Base-by-base conservation (phyloP, 1,140 invertebrate genomes). In the Cylas formicarius region DNA sequence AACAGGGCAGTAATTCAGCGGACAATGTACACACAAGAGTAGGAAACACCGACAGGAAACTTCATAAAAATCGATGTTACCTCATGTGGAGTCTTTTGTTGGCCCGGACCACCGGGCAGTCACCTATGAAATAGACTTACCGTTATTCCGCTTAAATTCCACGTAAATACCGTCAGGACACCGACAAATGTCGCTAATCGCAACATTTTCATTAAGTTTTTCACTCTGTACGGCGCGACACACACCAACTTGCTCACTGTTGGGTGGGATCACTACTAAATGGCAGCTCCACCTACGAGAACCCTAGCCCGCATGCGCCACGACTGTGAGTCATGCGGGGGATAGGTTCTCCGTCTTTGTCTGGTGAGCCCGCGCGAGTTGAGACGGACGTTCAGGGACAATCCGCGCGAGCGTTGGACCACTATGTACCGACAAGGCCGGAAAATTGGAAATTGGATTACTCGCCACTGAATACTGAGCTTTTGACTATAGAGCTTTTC, bases 241-340 rank as follows among this genome's bases (percentile, higher is more conserved):
- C 53, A 46, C 53, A 51, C 53, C 49, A 41, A 58, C 50, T 59
- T 44, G 40, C 33, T 45, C 55, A 41, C 48, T 49, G 48, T 52
- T 57, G 58, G 58, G 56, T 61, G 53, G 52, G 56, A 57, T 49
- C 46, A 44, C 43, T 41, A 52, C 36, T 52, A 41, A 48, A 59
- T 43, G 39, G 48, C 57, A 58, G 60, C 60, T 59, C 60, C 60
- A 62, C 60, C 60, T 62, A 62, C 54, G 41, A 55, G 51, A 29
- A 50, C 41, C 14, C 31, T 27, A 35, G 8, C 45, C 44, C 60
- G 60, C 60, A 62, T 38, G 50, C 56, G 48, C 50, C 21, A 10
- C 9, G 9, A n/a, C 21, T 38, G 31, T 55, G 48, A 55, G 52
- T 53, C 58, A 55, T 55, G 46, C 20, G 24, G 26, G 42, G 8